Percentiles rank a stretch among this genome's conserved stretches.
Conservation (phyloP, 2,797 vertebrate genomes). For the Catharus ustulatus region DNA sequence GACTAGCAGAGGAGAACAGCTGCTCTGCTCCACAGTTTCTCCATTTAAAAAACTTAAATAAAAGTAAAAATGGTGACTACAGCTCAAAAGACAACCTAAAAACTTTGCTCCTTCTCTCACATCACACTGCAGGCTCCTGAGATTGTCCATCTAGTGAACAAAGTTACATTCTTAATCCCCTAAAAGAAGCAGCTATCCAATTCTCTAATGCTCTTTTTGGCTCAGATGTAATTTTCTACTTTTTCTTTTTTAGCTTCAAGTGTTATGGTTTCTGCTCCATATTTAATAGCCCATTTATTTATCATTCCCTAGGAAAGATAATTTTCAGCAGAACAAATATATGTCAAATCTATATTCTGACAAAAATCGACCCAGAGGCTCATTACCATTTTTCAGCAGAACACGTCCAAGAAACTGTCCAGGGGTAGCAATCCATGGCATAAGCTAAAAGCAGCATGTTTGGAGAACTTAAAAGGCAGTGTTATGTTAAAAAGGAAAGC, state of each 20-base stretch:
- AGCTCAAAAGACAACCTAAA: background rate
- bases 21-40: background rate
- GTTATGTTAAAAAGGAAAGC: background rate
- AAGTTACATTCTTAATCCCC: background rate
- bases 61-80: background rate
- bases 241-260: background rate
- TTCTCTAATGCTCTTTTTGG: background rate
- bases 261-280: background rate
- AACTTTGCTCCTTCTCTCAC: background rate
- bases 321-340: background rate
- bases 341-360: background rate
- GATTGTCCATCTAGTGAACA: background rate
- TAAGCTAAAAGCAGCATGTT: background rate
- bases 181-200: background rate
- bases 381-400: background rate
- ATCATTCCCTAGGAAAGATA: background rate
- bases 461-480: background rate
- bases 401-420: background rate
- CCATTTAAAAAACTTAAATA: background rate
- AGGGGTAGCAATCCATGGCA: background rate
- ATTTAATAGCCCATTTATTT: background rate
- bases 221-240: background rate
- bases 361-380: background rate
- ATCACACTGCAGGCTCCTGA: background rate
- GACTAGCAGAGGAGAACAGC: background rate